Percentiles rank a stretch among this genome's conserved stretches.
These are phyloP conservation scores for Oikopleura dioica DNA, from an alignment of 23 tunicate species.

Conservation along the genomic window DNA sequence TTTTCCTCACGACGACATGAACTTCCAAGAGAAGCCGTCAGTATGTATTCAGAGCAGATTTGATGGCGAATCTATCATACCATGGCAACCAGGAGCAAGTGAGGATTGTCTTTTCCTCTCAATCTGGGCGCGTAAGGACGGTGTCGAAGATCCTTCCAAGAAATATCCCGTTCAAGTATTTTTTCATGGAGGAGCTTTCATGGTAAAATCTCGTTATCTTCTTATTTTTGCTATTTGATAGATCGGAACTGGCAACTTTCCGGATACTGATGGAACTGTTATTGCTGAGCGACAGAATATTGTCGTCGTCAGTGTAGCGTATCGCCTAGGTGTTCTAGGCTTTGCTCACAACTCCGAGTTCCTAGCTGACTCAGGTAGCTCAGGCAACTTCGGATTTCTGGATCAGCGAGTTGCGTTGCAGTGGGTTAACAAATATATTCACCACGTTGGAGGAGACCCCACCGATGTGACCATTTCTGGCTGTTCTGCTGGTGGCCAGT, in stretches of 20 bases:
- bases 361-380: not conserved
- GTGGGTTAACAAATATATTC: conserved; percentile 7
- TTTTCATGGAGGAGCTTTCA: conserved; percentile 9
- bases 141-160: not conserved
- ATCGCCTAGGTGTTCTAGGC: not conserved
- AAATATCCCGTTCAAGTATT: not conserved
- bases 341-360: not conserved
- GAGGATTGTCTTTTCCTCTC: not conserved
- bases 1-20: not conserved
- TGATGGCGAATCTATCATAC: not conserved
- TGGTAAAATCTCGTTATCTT: too few relatives aligned
- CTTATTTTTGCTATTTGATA: too few relatives aligned
- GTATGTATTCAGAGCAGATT: not conserved
- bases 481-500: conserved; percentile 12
- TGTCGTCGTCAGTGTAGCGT: not conserved
- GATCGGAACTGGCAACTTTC: not conserved
- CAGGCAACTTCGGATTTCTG: not conserved
- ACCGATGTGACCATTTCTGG: not conserved
- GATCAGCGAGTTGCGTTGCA: not conserved
- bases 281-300: conserved; percentile 3
- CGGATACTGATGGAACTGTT: not conserved
- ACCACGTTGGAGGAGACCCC: not conserved
- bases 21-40: not conserved
- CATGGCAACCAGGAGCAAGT: not conserved
- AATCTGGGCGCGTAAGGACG: not conserved